Evolutionary conservation across 2,888 invertebrate species (phyloP).

Genomic region (Nezara viridula): DNA sequence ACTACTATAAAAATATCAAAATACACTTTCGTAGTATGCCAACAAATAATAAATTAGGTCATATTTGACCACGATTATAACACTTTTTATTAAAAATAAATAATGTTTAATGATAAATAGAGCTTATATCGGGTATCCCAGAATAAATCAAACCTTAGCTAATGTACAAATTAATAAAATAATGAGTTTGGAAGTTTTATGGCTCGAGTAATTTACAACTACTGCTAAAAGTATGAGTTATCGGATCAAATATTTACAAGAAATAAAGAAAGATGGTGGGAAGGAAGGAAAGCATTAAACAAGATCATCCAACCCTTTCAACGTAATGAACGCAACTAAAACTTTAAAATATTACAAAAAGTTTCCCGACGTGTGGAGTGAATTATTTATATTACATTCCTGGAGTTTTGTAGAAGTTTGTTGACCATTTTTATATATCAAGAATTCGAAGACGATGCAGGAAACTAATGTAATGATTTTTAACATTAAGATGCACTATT

Average conservation of each 20-base stretch:
- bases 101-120: too few relatives aligned
- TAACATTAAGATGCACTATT: neutral
- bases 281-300: neutral
- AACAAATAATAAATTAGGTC: too few relatives aligned
- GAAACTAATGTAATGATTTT: neutral
- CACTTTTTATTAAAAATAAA: too few relatives aligned
- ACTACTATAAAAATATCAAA: too few relatives aligned
- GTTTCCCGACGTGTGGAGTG: neutral
- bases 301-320: neutral
- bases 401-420: neutral
- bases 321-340: neutral
- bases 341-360: conserved; percentile 14
- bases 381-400: neutral
- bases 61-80: too few relatives aligned
- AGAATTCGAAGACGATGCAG: neutral
- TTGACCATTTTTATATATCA: neutral
- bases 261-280: neutral
- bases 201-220: neutral
- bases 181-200: neutral
- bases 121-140: too few relatives aligned
- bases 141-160: neutral
- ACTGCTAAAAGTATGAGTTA: neutral
- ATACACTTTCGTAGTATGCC: too few relatives aligned
- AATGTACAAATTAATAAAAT: neutral
- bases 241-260: neutral